A percentile compares a stretch with the other conserved stretches of the same genome.
These are phyloP conservation scores for Plecturocebus donacophilus DNA, from an alignment of 2,113 vertebrate genomes.

Conservation along the genomic window DNA sequence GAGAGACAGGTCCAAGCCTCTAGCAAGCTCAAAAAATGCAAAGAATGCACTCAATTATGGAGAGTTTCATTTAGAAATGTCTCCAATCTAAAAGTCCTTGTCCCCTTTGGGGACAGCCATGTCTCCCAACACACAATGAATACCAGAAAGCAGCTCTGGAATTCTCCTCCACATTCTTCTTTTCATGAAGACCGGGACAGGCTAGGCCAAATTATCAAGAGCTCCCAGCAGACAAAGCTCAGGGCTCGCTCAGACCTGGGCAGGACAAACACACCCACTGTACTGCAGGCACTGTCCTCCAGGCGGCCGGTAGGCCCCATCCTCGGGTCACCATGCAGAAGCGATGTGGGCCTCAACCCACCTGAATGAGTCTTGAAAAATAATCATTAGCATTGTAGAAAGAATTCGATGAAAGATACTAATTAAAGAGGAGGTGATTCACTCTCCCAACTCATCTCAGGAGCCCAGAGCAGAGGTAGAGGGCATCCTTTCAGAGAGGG, in stretches of 20 bases:
- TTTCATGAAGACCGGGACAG: not conserved
- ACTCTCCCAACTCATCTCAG: not conserved
- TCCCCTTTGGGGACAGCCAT: not conserved
- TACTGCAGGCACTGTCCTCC: too few species aligned
- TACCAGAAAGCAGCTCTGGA: not conserved
- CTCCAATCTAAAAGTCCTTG: not conserved
- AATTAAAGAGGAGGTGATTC: not conserved
- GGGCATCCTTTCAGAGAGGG: not conserved
- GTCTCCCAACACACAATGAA: not conserved
- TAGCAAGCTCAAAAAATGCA: not conserved
- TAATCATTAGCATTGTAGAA: not conserved
- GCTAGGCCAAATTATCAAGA: not conserved
- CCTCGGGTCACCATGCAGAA: not conserved
- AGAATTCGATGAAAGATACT: not conserved
- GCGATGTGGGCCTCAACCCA: too few species aligned
- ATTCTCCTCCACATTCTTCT: not conserved
- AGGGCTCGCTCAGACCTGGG: not conserved
- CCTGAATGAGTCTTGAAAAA: not conserved
- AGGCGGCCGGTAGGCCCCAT: fast-evolving
- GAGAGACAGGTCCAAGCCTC: not conserved
- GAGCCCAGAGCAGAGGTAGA: not conserved
- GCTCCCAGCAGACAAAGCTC: not conserved
- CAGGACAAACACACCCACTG: not conserved
- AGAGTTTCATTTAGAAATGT: not conserved
- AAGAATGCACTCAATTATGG: not conserved